Evolutionary conservation across 2,113 vertebrate species (phyloP).

Genomic region (Paraplagusia blochii): DNA sequence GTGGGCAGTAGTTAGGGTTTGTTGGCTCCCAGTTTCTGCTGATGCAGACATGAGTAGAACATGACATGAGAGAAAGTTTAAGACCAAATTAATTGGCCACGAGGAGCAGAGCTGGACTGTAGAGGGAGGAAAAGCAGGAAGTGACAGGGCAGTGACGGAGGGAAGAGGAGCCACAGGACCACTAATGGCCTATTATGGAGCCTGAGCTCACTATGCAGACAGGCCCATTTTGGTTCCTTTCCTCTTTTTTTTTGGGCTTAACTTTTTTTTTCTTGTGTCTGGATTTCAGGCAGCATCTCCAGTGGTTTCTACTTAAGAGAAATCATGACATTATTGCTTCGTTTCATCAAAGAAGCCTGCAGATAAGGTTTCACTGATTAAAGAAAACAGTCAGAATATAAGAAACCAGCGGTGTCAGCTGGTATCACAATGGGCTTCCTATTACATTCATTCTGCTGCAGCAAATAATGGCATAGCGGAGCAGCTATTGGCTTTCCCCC

Average conservation of each 20-base stretch:
- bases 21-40: not conserved
- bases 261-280: not conserved
- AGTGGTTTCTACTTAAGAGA: not conserved
- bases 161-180: conserved; percentile 15
- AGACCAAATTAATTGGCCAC: conserved; percentile 34
- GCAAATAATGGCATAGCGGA: conserved; percentile 20
- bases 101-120: conserved; percentile 10
- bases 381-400: no score
- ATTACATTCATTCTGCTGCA: conserved; percentile 15
- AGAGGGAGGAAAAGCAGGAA: conserved; percentile 23
- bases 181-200: conserved; percentile 27
- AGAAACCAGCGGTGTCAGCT: conserved; percentile 13
- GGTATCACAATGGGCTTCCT: conserved; percentile 16
- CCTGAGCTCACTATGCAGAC: not conserved
- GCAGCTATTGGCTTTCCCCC: not conserved
- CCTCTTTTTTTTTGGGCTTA: not conserved
- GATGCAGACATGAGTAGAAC: conserved; percentile 10
- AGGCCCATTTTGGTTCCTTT: not conserved
- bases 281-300: not conserved
- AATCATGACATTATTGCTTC: no score
- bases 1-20: no score
- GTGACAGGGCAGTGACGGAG: conserved; percentile 6
- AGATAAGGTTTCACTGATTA: conserved; percentile 27
- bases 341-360: no score
- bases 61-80: conserved; percentile 36